phyloP scores from a whole-genome alignment of 2,113 vertebrate species.

The Cottus gobio region DNA sequence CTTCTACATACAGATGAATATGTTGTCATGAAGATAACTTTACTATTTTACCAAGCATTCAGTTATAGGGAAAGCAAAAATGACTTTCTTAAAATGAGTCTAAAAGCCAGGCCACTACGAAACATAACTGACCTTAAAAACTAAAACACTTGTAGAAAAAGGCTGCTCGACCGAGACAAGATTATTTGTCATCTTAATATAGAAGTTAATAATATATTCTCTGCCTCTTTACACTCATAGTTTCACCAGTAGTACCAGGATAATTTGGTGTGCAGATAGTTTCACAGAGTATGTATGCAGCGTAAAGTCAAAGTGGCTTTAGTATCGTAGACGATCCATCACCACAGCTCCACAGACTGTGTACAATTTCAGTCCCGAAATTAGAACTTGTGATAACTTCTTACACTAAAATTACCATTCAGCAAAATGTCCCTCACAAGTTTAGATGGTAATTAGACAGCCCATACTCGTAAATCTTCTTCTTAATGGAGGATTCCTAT shows the following conservation, averaged over 20 bases:
- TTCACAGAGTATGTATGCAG: not conserved
- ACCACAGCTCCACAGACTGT: conserved; percentile 39
- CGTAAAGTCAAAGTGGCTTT: not conserved
- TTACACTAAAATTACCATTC: conserved; percentile 71
- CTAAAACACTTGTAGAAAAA: not conserved
- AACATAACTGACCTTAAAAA: not conserved
- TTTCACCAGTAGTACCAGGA: not conserved
- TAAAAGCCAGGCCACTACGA: not conserved
- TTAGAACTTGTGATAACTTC: conserved; percentile 60
- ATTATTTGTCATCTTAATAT: not conserved
- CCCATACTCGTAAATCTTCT: conserved; percentile 73
- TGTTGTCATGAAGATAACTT: conserved; percentile 6
- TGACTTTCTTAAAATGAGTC: not conserved
- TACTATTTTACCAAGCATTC: not conserved
- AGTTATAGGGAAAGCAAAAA: not conserved
- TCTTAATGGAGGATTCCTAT: conserved; percentile 75
- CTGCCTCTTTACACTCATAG: not conserved
- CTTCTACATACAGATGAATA: not conserved
- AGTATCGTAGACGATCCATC: conserved; percentile 25
- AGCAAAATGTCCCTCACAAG: conserved; percentile 59
- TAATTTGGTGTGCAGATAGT: not conserved
- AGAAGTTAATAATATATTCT: not conserved
- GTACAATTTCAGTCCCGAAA: conserved; percentile 72
- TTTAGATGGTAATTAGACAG: conserved; percentile 77
- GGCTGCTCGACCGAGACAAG: not conserved